Conservation (phyloP, 2,888 invertebrate genomes). For the Dinocampus coccinellae region DNA sequence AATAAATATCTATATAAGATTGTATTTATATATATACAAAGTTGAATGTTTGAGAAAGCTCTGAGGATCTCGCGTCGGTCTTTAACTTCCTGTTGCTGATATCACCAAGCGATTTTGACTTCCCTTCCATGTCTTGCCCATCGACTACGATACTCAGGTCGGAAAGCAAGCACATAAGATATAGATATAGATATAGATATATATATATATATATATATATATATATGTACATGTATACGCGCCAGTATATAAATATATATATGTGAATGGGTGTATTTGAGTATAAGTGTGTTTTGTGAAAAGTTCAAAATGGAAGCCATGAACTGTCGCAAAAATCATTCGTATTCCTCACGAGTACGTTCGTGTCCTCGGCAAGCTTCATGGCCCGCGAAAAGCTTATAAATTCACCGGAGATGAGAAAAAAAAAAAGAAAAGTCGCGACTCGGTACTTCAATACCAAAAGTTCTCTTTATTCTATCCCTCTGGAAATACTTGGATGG, state of each 20-base stretch:
- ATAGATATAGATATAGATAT: neutral
- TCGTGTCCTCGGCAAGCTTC: slow-evolving; percentile 15
- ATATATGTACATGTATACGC: no score
- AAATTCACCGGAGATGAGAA: slow-evolving; percentile 31
- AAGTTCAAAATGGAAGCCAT: slow-evolving; percentile 1
- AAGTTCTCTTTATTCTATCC: slow-evolving; percentile 11
- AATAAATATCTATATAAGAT: slow-evolving; percentile 18
- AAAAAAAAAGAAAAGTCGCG: slow-evolving; percentile 6
- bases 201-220: neutral
- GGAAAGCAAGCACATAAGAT: slow-evolving; percentile 4
- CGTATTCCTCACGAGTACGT: slow-evolving; percentile 21
- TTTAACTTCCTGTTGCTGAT: slow-evolving; percentile 47
- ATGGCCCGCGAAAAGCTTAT: slow-evolving; percentile 30
- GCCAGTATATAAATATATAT: neutral
- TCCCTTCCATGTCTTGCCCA: slow-evolving; percentile 15
- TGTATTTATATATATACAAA: slow-evolving; percentile 1
- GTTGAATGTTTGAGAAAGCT: slow-evolving; percentile 27
- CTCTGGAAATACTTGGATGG: neutral
- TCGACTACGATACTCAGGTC: neutral
- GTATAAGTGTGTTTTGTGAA: slow-evolving; percentile 3
- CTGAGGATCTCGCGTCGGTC: slow-evolving; percentile 34
- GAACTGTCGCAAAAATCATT: slow-evolving; percentile 26
- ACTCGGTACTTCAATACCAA: slow-evolving; percentile 7
- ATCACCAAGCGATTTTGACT: slow-evolving; percentile 38
- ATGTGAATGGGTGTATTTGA: neutral